phyloP scores from a whole-genome alignment of 2,888 invertebrate genomes.

The Scaptomyza polygonia region DNA sequence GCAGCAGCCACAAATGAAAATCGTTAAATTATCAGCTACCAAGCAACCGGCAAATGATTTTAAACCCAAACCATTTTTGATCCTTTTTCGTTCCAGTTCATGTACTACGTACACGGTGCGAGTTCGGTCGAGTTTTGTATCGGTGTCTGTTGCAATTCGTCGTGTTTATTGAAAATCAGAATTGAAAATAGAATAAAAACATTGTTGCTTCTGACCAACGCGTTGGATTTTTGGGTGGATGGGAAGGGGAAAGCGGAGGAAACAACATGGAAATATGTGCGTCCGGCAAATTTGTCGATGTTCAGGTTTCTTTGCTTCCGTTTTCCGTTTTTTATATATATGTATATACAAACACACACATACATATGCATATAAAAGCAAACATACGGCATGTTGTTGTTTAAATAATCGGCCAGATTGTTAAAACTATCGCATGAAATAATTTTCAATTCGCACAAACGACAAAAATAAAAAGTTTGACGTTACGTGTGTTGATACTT shows the following conservation, averaged over 20 bases:
- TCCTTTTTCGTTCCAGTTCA: not conserved
- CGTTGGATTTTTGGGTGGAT: not conserved
- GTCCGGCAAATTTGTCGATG: conserved; percentile 63
- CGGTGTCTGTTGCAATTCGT: conserved; percentile 17
- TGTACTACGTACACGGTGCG: conserved; percentile 1
- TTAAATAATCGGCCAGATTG: conserved; percentile 62
- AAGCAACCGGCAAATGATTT: conserved; percentile 52
- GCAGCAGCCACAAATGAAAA: conserved; percentile 61
- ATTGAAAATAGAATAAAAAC: conserved; percentile 24
- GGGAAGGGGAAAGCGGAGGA: not conserved
- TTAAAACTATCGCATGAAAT: conserved; percentile 62
- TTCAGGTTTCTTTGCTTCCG: conserved; percentile 51
- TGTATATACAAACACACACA: conserved; percentile 6
- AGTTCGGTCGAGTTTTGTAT: conserved; percentile 1
- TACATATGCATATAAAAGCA: not conserved
- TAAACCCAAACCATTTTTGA: not conserved
- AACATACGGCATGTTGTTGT: conserved; percentile 17
- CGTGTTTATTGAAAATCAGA: conserved; percentile 55
- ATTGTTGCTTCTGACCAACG: not conserved
- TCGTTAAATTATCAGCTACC: conserved; percentile 63
- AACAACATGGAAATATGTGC: conserved; percentile 47
- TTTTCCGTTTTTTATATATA: conserved; percentile 23
- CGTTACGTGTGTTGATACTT: not conserved
- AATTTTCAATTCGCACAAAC: conserved; percentile 51
- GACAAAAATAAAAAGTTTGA: conserved; percentile 1